Evolutionary conservation across 1,140 invertebrate species (phyloP).

Genomic region (Mylabris phalerata): DNA sequence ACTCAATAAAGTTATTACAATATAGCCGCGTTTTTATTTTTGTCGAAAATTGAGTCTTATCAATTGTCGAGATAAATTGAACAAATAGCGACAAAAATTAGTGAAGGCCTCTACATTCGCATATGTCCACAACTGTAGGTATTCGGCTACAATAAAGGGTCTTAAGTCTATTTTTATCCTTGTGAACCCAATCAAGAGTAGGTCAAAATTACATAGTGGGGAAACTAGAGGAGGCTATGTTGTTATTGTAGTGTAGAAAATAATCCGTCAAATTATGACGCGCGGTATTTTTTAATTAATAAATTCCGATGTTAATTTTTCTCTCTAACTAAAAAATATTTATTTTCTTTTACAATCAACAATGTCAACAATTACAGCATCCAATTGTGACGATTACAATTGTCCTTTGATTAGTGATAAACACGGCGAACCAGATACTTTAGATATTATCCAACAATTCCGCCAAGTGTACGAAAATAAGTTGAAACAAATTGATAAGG

Average conservation of each 20-base stretch:
- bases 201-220: constrained; percentile 1
- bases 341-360: too few species aligned
- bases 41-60: background rate
- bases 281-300: background rate
- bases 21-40: background rate
- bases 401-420: background rate
- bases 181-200: background rate
- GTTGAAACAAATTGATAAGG: constrained; percentile 25
- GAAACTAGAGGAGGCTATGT: background rate
- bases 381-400: too few species aligned
- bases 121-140: too few species aligned
- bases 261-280: constrained; percentile 6
- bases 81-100: background rate
- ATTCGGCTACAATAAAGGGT: background rate
- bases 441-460: constrained; percentile 28
- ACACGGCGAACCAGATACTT: constrained; percentile 23
- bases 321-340: background rate
- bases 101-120: too few species aligned
- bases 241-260: too few species aligned
- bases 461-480: constrained; percentile 29
- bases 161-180: constrained; percentile 7
- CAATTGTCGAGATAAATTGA: background rate
- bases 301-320: background rate
- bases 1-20: constrained; percentile 35
- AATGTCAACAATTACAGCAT: too few species aligned